Percentiles rank a stretch among this genome's conserved stretches.
These are phyloP conservation scores for Datnioides undecimradiatus DNA, from an alignment of 2,113 vertebrate species.

Conservation along the genomic window DNA sequence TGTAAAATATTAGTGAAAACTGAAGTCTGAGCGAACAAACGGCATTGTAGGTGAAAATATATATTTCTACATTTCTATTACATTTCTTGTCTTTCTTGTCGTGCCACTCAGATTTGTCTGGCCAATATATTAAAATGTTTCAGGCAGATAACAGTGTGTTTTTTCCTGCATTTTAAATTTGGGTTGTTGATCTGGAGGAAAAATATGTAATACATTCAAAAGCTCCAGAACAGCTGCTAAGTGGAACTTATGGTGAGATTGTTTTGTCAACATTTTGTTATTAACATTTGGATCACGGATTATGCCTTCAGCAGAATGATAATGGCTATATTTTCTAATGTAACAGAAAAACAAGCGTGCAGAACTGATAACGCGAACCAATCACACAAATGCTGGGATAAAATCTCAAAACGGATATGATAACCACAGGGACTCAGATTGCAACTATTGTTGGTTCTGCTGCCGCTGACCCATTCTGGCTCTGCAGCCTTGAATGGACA, in stretches of 20 bases:
- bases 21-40: neutral
- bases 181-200: neutral
- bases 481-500: slow-evolving; percentile 34
- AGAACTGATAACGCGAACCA: neutral
- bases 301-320: neutral
- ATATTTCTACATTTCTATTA: no score
- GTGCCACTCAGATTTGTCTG: neutral
- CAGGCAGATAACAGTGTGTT: neutral
- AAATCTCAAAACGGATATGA: neutral
- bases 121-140: neutral
- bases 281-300: neutral
- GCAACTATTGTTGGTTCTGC: neutral
- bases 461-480: slow-evolving; percentile 4
- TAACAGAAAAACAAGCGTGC: neutral
- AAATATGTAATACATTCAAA: neutral
- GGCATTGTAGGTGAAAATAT: no score
- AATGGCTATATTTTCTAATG: neutral
- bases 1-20: neutral
- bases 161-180: neutral
- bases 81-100: no score
- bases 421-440: neutral
- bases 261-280: neutral
- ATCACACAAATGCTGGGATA: slow-evolving; percentile 2
- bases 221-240: neutral
- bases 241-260: neutral